These are phyloP conservation scores for Epicampocera succincta DNA, from an alignment of 2,888 invertebrate genomes.

Conservation along the genomic window DNA sequence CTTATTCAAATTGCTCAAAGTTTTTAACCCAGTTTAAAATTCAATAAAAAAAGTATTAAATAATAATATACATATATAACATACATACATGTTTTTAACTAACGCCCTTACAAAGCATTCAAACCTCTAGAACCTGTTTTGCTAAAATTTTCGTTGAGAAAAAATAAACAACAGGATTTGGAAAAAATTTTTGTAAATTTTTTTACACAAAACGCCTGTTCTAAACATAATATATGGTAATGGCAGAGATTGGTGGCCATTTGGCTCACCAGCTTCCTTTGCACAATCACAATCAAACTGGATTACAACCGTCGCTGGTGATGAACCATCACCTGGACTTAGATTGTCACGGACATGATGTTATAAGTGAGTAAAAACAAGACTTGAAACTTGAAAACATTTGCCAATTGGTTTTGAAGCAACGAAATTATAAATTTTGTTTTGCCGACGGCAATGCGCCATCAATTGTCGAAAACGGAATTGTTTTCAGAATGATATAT, in stretches of 20 bases:
- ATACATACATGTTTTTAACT: neutral
- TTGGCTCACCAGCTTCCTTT: slow-evolving; percentile 85
- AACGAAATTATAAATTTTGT: neutral
- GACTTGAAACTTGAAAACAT: neutral
- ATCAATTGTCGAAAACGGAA: too few species aligned
- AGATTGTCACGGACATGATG: slow-evolving; percentile 82
- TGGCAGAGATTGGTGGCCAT: slow-evolving; percentile 86
- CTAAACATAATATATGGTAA: slow-evolving; percentile 84
- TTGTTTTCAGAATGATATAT: too few species aligned
- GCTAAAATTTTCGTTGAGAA: neutral
- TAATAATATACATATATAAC: too few species aligned
- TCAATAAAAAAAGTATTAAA: slow-evolving; percentile 21
- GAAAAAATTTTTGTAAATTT: slow-evolving; percentile 43
- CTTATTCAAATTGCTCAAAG: slow-evolving; percentile 59
- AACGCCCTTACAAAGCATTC: neutral
- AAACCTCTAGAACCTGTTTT: slow-evolving; percentile 6
- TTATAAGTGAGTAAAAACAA: slow-evolving; percentile 78
- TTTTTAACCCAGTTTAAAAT: slow-evolving; percentile 21
- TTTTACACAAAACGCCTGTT: slow-evolving; percentile 72
- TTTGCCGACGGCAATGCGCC: neutral
- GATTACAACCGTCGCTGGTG: slow-evolving; percentile 85
- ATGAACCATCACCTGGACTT: slow-evolving; percentile 84
- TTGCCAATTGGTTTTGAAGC: neutral
- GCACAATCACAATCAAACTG: slow-evolving; percentile 83
- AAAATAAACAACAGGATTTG: slow-evolving; percentile 18